Evolutionary conservation across 1,140 invertebrate genomes (phyloP), one percentile per base, ranked within the genome.

Genomic region (Drosophila azteca): DNA sequence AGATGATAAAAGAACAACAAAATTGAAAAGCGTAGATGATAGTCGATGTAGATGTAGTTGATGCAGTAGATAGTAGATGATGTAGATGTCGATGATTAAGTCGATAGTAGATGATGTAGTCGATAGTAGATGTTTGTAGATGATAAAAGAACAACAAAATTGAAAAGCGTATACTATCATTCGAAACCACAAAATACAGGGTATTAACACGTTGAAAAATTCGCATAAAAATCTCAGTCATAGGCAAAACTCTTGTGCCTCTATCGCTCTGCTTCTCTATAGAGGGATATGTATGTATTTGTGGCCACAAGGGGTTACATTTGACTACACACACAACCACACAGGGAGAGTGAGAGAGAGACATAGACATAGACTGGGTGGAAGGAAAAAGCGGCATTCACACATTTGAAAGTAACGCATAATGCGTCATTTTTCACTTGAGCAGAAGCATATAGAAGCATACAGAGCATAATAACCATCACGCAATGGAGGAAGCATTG

Each of bases 351-450:
- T 46, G 0, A 11, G 8, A 24, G 20, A 53, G 20, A 41, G n/a
- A 55, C n/a, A 52, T 17, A 43, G 5, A 29, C 39, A 55, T 29
- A 13, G 35, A 13, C 3, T 39, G 35, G 13, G 35, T 39, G 35
- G 3, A 13, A 39, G 35, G 11, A 62, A 20, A 62, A 20, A 76
- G 50, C 52, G 57, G 46, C 49, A 49, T 69, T 58, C 52, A 69
- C 51, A 55, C 64, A 69, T 69, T 39, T 52, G 52, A 81, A 68
- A 67, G 55, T 73, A 81, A 66, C 77, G 67, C 72, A 84, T 77
- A 79, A 84, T 84, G 80, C 77, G 80, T 84, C 67, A 77, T 84
- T 80, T 84, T 85, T 80, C 77, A 80, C 77, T 85, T 77, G 76
- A 84, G 67, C 70, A 71, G 60, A 74, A 82, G 72, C 79, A 79